Conservation (phyloP, 53 echinoderm and acorn worm genomes). For the Apostichopus leukothele region DNA sequence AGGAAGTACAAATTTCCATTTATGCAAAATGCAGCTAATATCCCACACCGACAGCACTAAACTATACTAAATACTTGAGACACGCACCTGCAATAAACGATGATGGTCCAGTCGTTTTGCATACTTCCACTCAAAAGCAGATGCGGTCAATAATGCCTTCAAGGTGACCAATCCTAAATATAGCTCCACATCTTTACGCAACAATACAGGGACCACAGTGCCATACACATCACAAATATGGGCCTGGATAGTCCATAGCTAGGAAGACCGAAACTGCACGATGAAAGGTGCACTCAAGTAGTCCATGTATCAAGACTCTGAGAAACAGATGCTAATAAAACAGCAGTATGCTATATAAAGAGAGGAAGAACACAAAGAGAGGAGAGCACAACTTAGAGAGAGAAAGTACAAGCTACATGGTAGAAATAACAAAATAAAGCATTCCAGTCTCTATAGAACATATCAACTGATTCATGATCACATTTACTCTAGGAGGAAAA, state of each 20-base stretch:
- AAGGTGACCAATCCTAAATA: conserved; percentile 24
- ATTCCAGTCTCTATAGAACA: background rate
- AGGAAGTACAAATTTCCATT: background rate
- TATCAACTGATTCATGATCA: background rate
- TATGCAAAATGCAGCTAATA: background rate
- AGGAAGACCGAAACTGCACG: conserved; percentile 1
- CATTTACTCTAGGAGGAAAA: too few species aligned
- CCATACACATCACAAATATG: conserved; percentile 25
- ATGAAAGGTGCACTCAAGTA: background rate
- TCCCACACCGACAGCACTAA: background rate
- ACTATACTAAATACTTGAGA: background rate
- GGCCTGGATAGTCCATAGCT: conserved; percentile 17
- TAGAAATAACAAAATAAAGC: background rate
- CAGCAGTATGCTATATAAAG: background rate
- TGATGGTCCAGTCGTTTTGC: background rate
- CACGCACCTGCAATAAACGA: background rate
- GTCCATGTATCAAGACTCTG: background rate
- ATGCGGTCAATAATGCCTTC: conserved; percentile 31
- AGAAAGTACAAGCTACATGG: conserved; percentile 7
- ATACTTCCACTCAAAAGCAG: conserved; percentile 25
- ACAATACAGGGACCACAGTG: conserved; percentile 21
- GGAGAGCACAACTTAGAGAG: background rate
- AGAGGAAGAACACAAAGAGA: background rate
- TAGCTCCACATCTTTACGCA: background rate
- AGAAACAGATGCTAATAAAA: background rate